phyloP scores from a whole-genome alignment of 2,113 vertebrate species.

The Microcebus jonahi region DNA sequence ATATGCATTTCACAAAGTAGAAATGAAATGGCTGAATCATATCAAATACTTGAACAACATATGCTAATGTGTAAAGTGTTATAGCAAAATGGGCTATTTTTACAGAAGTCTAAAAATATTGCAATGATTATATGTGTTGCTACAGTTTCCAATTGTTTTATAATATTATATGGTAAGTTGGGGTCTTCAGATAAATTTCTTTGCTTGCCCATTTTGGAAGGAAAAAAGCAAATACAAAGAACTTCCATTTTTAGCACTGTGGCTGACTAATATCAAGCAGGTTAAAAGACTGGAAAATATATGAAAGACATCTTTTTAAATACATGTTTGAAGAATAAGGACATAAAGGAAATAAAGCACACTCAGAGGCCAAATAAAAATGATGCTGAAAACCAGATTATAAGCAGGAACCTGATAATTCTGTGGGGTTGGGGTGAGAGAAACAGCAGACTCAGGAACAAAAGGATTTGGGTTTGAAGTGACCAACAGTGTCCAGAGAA shows the following conservation, averaged over 20 bases:
- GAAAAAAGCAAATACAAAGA: not conserved
- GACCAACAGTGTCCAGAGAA: not conserved
- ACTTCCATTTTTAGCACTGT: slow-evolving; percentile 9
- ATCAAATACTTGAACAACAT: slow-evolving; percentile 62
- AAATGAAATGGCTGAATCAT: slow-evolving; percentile 51
- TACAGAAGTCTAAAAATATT: slow-evolving; percentile 51
- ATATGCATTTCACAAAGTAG: slow-evolving; percentile 49
- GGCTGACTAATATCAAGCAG: not conserved
- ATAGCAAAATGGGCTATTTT: slow-evolving; percentile 29
- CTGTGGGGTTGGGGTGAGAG: not conserved
- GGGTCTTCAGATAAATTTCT: slow-evolving; percentile 1
- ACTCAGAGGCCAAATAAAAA: not conserved
- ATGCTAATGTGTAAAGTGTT: slow-evolving; percentile 22
- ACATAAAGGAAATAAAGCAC: not conserved
- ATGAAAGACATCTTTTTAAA: not conserved
- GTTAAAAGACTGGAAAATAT: not conserved
- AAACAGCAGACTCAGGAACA: not conserved
- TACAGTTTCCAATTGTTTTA: slow-evolving; percentile 30
- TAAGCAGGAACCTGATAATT: not conserved
- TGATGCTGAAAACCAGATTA: not conserved
- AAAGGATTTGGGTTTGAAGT: not conserved
- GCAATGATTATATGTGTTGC: not conserved
- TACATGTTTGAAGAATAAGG: not conserved
- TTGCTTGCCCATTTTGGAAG: not conserved
- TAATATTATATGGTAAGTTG: not conserved